Conservation (phyloP, 2,888 invertebrate genomes). For the Quadroppia sp. region DNA sequence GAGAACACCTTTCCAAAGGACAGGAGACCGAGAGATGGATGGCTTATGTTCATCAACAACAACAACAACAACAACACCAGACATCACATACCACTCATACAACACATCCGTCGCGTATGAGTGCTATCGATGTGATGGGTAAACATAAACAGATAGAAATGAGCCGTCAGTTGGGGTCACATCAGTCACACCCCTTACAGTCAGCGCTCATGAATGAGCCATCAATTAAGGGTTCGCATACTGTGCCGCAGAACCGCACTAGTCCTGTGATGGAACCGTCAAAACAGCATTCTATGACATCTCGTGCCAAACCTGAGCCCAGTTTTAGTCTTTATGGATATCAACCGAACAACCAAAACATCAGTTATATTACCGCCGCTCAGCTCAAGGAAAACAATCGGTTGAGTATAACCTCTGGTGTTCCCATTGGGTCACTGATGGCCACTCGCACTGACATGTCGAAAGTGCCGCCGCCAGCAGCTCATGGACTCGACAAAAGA, state of each 20-base stretch:
- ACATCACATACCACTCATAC: not conserved
- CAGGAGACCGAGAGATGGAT: slow-evolving; percentile 45
- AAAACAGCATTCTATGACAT: slow-evolving; percentile 13
- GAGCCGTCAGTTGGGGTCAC: not conserved
- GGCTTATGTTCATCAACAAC: slow-evolving; percentile 43
- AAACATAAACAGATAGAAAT: not conserved
- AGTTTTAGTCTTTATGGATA: slow-evolving; percentile 54
- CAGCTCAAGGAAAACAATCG: slow-evolving; percentile 50
- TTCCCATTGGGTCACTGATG: slow-evolving; percentile 4
- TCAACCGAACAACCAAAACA: slow-evolving; percentile 51
- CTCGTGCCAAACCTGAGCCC: slow-evolving; percentile 43
- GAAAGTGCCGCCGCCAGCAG: slow-evolving; percentile 12
- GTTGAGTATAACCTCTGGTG: slow-evolving; percentile 46
- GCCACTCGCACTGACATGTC: not conserved
- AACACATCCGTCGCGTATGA: not conserved
- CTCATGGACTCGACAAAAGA: slow-evolving; percentile 33
- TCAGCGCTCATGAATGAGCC: slow-evolving; percentile 12
- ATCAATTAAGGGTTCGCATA: slow-evolving; percentile 5
- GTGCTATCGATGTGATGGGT: not conserved
- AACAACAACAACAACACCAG: slow-evolving; percentile 37
- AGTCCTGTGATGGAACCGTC: slow-evolving; percentile 29
- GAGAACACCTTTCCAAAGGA: slow-evolving; percentile 34
- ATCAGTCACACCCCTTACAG: slow-evolving; percentile 12
- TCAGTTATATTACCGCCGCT: slow-evolving; percentile 51
- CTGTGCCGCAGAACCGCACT: not conserved